Evolutionary conservation across 2,113 vertebrate species (phyloP).

Genomic region (Fukomys damarensis): DNA sequence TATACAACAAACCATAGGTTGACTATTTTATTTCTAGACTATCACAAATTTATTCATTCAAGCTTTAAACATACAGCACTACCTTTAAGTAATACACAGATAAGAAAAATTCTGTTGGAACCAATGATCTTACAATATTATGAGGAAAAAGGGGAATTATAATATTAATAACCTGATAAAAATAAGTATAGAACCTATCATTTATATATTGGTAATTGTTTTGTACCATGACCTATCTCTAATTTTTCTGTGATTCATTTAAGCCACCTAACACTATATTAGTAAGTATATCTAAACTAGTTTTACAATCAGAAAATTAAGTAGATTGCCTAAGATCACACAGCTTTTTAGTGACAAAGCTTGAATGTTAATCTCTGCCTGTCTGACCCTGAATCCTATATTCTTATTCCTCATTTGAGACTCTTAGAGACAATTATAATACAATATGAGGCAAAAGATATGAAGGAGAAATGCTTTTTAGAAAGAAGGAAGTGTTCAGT

Average conservation of each 20-base stretch:
- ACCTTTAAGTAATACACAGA: not conserved
- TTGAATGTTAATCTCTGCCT: not conserved
- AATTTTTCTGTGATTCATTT: not conserved
- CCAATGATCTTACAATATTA: not conserved
- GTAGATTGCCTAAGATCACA: not conserved
- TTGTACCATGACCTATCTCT: not conserved
- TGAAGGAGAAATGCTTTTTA: not conserved
- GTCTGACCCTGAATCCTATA: not conserved
- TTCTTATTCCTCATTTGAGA: not conserved
- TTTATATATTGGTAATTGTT: not conserved
- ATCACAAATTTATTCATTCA: not conserved
- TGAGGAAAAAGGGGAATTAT: not conserved
- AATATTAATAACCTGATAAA: not conserved
- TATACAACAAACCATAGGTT: not conserved
- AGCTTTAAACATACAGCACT: not conserved
- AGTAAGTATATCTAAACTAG: not conserved
- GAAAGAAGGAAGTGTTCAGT: not conserved
- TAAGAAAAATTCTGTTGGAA: not conserved
- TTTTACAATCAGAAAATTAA: not conserved
- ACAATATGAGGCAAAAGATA: not conserved
- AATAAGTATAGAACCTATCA: not conserved
- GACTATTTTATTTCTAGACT: not conserved
- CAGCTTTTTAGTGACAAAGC: not conserved
- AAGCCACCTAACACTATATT: not conserved
- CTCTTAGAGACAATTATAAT: slow-evolving; percentile 31